Conservation (phyloP, 2,797 vertebrate species). For the Rhynchotus rufescens region DNA sequence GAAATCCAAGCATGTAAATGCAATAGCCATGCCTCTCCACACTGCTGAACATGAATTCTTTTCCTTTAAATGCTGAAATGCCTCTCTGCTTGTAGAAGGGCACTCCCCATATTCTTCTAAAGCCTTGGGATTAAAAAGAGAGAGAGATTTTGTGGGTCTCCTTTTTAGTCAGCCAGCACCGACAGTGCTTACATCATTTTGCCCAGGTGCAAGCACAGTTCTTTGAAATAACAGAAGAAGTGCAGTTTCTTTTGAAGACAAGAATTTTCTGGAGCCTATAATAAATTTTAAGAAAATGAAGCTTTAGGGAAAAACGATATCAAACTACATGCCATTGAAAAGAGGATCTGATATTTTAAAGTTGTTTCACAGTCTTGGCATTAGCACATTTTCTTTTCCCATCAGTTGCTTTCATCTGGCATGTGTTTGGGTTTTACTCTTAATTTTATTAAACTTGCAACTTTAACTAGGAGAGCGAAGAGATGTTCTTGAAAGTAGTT, state of each 20-base stretch:
- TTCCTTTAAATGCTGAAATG: background rate
- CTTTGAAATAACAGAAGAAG: conserved; percentile 60
- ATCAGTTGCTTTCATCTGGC: conserved; percentile 14
- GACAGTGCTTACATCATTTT: conserved; percentile 11
- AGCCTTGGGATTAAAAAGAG: conserved; percentile 8
- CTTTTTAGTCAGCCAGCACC: conserved; percentile 36
- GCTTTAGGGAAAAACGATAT: conserved; percentile 44
- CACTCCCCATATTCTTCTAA: conserved; percentile 8
- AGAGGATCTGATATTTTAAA: conserved; percentile 20
- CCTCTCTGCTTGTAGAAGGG: background rate
- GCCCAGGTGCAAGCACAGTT: conserved; percentile 43
- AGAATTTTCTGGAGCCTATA: conserved; percentile 42
- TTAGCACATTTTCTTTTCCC: conserved; percentile 32
- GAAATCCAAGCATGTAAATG: background rate
- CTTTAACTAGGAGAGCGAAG: background rate
- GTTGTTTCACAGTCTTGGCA: conserved; percentile 44
- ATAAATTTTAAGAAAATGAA: conserved; percentile 62
- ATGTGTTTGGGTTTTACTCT: conserved; percentile 24
- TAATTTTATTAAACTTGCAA: background rate
- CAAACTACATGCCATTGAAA: conserved; percentile 32
- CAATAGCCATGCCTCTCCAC: fast-evolving
- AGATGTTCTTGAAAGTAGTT: background rate
- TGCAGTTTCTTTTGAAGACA: conserved; percentile 64
- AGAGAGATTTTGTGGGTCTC: background rate
- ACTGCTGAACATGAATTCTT: background rate